A percentile compares a stretch with the other conserved stretches of the same genome.
Conservation (phyloP, 2,113 vertebrate genomes). For the Halichoerus grypus region DNA sequence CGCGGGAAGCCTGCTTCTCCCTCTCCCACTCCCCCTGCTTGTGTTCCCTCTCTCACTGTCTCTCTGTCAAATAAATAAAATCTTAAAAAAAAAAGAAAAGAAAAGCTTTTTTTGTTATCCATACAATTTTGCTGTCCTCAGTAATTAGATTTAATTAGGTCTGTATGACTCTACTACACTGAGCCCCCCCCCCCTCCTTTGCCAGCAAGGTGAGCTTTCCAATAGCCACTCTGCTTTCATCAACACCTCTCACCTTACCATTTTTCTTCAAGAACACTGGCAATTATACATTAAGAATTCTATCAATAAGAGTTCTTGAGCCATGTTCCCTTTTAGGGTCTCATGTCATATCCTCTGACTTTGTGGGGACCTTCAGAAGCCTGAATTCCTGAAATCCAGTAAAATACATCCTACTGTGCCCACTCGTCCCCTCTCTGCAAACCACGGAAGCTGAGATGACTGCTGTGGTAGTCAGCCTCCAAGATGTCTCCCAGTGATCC, state of each 20-base stretch:
- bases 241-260: background rate
- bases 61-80: too few relatives aligned
- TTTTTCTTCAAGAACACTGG: background rate
- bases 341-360: background rate
- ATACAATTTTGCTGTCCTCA: constrained; percentile 37
- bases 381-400: background rate
- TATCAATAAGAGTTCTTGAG: background rate
- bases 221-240: background rate
- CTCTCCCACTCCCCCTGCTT: too few relatives aligned
- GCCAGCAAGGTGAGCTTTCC: background rate
- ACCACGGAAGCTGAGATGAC: background rate
- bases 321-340: background rate
- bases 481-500: background rate
- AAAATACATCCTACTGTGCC: background rate
- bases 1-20: too few relatives aligned
- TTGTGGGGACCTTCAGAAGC: background rate
- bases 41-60: too few relatives aligned
- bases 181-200: background rate
- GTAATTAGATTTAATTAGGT: background rate
- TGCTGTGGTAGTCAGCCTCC: background rate
- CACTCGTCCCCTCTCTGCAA: background rate
- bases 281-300: background rate
- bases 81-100: background rate
- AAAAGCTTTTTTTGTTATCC: background rate
- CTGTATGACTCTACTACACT: background rate